These are phyloP conservation scores for Drosophila equinoxialis DNA, from an alignment of 1,140 invertebrate genomes.

Conservation along the genomic window DNA sequence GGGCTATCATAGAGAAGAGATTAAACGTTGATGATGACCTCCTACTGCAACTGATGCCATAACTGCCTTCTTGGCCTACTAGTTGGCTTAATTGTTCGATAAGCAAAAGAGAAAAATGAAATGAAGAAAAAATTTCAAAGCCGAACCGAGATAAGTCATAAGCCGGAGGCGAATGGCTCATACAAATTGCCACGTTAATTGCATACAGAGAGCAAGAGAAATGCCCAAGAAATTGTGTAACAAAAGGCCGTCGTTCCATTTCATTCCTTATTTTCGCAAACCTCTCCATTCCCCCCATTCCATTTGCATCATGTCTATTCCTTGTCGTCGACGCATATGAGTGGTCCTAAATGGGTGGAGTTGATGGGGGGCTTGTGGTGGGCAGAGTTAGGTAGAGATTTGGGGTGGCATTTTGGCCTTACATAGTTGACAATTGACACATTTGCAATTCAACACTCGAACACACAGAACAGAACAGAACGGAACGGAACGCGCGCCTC, in stretches of 20 bases:
- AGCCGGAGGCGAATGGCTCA: conserved; percentile 13
- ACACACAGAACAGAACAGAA: conserved; percentile 43
- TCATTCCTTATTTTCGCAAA: too few relatives aligned
- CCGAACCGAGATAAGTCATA: background rate
- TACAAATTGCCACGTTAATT: conserved; percentile 78
- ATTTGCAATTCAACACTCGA: conserved; percentile 80
- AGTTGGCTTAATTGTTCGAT: background rate
- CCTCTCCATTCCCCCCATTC: background rate
- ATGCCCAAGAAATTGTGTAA: conserved; percentile 77
- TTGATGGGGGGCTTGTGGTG: background rate
- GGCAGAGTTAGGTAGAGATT: too few relatives aligned
- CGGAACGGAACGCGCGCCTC: conserved; percentile 49
- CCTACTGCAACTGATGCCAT: background rate
- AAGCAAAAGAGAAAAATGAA: background rate
- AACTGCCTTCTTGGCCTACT: background rate
- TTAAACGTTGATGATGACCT: conserved; percentile 5
- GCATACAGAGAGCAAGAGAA: conserved; percentile 77
- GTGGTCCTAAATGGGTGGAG: background rate
- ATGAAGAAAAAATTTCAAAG: background rate
- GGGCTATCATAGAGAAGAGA: background rate
- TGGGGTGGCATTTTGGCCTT: conserved; percentile 46
- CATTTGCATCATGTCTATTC: conserved; percentile 6
- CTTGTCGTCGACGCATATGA: conserved; percentile 1
- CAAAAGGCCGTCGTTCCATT: conserved; percentile 47
- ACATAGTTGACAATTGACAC: conserved; percentile 80